Evolutionary conservation across 1,140 invertebrate genomes (phyloP), one percentile per base, ranked within the genome.

Genomic region (Marisa cornuarietis): DNA sequence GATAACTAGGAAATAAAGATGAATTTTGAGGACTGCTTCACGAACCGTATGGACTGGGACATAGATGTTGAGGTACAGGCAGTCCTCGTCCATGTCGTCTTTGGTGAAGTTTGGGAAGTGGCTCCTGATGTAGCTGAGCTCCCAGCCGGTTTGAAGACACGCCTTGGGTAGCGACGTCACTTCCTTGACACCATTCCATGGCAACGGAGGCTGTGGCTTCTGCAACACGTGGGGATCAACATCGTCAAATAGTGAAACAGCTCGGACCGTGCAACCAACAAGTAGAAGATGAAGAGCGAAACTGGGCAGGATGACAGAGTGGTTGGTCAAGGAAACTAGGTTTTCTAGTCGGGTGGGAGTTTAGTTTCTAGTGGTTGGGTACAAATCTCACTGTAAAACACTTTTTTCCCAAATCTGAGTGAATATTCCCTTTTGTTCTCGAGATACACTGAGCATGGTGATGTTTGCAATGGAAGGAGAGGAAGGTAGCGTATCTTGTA

Each of bases 31-130:
- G 24, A 22, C 31, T 68, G 31, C 11, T 68, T 13, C 13, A 22
- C 31, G 0, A 68, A 26, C 22, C 51, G 26, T 31, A 51, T 31
- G 26, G 68, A 51, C 26, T 26, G 86, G 85, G 9, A 86, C 81
- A 68, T 86, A 87, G 16, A 87, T 76, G 77, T 87, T 87, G 42
- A 87, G 77, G 65, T 86, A 86, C n/a, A 87, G 79, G 72, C 86
- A 87, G 74, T 87, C 84, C 74, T 87, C 86, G 49, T 78, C 80
- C 71, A 80, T 81, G 66, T 79, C 73, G 22, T 73, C 71, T 13
- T 58, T 72, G 20, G 76, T 65, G 73, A 84, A 85, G 52, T 77
- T 65, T 11, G 83, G 83, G 5, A 58, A 58, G 79, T 87, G 83
- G 20, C 75, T 61, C 16, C 79, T 54, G 51, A 85, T 79, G 73